phyloP scores from a whole-genome alignment of 2,888 invertebrate genomes.

The Spatulosminthurus flaviceps region DNA sequence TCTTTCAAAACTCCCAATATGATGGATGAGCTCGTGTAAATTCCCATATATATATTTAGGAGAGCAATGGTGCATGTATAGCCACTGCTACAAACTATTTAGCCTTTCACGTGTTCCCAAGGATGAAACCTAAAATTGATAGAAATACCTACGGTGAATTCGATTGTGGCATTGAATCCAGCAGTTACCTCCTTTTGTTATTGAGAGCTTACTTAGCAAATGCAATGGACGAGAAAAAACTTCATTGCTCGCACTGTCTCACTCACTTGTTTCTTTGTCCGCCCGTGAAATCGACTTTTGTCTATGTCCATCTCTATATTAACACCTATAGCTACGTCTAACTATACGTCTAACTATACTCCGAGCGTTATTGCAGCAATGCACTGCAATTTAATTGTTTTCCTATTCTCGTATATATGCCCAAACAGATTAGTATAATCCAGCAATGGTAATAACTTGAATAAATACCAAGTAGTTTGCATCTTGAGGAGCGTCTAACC shows the following conservation, averaged over 20 bases:
- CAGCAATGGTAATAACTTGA: too few relatives aligned
- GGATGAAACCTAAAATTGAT: conserved; percentile 24
- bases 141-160: conserved; percentile 6
- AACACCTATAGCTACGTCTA: neutral
- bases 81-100: neutral
- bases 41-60: too few relatives aligned
- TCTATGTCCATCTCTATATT: neutral
- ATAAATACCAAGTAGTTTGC: too few relatives aligned
- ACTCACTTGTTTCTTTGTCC: neutral
- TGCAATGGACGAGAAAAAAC: neutral
- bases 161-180: conserved; percentile 28
- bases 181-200: conserved; percentile 23
- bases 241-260: neutral
- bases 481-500: too few relatives aligned
- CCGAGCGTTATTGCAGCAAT: too few relatives aligned
- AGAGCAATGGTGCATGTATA: too few relatives aligned
- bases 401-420: too few relatives aligned
- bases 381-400: too few relatives aligned
- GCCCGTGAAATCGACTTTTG: neutral
- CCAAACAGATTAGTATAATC: too few relatives aligned
- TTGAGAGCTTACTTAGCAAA: conserved; percentile 19
- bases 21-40: neutral
- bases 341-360: too few relatives aligned
- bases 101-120: conserved; percentile 19
- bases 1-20: neutral